Percentiles rank a stretch among this genome's conserved stretches.
These are phyloP conservation scores for Oscheius myriophilus DNA, from an alignment of 2,888 invertebrate species.

Conservation along the genomic window DNA sequence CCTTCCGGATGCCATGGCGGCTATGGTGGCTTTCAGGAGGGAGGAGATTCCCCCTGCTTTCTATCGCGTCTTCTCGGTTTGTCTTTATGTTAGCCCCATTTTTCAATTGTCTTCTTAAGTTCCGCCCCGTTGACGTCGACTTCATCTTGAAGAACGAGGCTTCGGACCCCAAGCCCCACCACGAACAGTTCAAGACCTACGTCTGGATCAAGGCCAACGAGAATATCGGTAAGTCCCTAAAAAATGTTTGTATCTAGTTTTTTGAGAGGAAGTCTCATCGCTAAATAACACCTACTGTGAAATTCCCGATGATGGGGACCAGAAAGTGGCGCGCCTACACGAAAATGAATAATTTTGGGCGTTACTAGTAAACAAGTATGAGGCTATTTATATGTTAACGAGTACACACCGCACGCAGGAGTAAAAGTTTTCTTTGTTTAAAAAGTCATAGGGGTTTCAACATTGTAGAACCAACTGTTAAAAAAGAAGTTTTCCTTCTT, in stretches of 20 bases:
- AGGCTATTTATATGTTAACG: too few species aligned
- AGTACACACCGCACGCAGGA: too few species aligned
- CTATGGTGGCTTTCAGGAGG: conserved; percentile 51
- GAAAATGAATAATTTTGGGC: too few species aligned
- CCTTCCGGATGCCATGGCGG: conserved; percentile 41
- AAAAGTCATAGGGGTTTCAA: too few species aligned
- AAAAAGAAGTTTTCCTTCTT: too few species aligned
- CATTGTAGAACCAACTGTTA: too few species aligned
- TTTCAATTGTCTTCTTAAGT: conserved; percentile 30
- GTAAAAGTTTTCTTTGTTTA: too few species aligned
- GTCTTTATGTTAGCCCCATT: neutral
- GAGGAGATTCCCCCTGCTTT: conserved; percentile 57
- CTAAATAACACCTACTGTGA: neutral
- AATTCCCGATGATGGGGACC: neutral
- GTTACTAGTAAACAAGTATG: too few species aligned
- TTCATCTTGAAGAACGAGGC: conserved; percentile 42
- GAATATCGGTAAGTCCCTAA: conserved; percentile 39
- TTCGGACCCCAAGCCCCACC: conserved; percentile 34
- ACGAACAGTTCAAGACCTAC: conserved; percentile 43
- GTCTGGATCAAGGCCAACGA: conserved; percentile 60
- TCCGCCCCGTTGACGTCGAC: conserved; percentile 56
- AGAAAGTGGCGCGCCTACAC: too few species aligned
- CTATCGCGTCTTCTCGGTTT: conserved; percentile 52
- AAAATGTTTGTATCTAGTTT: neutral
- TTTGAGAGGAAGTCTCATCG: neutral